Percentiles rank a stretch among this genome's conserved stretches.
Conservation (phyloP, 1,140 invertebrate genomes). For the Nasonia giraulti region DNA sequence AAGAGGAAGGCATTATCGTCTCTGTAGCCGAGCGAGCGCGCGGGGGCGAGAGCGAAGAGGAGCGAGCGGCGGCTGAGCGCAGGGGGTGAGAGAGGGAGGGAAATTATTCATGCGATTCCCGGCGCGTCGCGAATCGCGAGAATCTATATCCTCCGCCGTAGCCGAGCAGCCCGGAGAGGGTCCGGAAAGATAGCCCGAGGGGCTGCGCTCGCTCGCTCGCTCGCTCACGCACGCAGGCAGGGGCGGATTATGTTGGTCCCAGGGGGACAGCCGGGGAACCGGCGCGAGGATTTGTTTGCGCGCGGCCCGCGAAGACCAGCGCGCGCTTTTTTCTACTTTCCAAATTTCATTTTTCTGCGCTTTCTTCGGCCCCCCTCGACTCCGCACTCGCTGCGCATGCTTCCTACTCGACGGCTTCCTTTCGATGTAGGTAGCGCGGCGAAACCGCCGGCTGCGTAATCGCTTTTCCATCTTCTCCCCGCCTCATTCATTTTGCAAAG, state of each 20-base stretch:
- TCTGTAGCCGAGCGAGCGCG: not conserved
- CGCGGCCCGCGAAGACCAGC: no score
- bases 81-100: conserved; percentile 13
- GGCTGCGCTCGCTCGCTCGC: not conserved
- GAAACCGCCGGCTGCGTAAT: not conserved
- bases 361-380: not conserved
- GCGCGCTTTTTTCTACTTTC: not conserved
- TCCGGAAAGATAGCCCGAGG: conserved; percentile 33
- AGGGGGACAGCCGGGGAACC: conserved; percentile 6
- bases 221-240: not conserved
- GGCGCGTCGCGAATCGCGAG: conserved; percentile 48
- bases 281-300: conserved; percentile 29
- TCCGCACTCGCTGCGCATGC: not conserved
- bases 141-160: conserved; percentile 46
- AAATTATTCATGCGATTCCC: conserved; percentile 52
- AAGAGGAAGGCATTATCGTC: conserved; percentile 9
- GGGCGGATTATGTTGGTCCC: conserved; percentile 29
- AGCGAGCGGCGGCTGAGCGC: no score
- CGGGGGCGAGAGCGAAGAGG: not conserved
- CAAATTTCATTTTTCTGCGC: conserved; percentile 24
- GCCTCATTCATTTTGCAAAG: not conserved
- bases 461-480: not conserved
- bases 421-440: not conserved
- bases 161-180: conserved; percentile 14
- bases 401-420: not conserved